Evolutionary conservation across 30 jellyfish, hydroid and myxozoan genomes (phyloP).

Genomic region (Turritopsis rubra): DNA sequence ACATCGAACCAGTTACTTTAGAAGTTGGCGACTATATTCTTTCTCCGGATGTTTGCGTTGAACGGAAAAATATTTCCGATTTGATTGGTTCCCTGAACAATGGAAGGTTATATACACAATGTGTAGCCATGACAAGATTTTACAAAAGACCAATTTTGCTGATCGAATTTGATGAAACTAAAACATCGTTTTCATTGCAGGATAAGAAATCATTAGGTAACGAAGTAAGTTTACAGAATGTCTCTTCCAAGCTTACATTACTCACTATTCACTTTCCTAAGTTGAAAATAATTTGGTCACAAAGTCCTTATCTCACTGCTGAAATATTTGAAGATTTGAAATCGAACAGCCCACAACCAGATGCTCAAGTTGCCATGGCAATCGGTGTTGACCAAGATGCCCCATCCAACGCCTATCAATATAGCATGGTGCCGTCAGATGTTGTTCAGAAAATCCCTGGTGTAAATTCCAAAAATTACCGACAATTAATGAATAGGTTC

Average conservation of each 20-base stretch:
- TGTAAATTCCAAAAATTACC: conserved; percentile 61
- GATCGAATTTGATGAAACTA: conserved; percentile 82
- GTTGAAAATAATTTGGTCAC: conserved; percentile 88
- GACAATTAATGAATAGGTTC: conserved; percentile 54
- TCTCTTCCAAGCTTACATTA: conserved; percentile 69
- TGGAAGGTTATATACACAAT: conserved; percentile 95
- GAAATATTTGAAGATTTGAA: conserved; percentile 86
- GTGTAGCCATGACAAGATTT: conserved; percentile 74
- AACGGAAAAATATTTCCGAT: conserved; percentile 91
- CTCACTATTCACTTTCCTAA: conserved; percentile 83
- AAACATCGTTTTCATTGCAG: conserved; percentile 70
- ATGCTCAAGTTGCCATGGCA: conserved; percentile 68
- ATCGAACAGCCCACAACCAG: conserved; percentile 74
- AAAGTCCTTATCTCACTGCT: conserved; percentile 89
- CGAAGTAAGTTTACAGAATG: conserved; percentile 70
- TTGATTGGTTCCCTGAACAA: conserved; percentile 88
- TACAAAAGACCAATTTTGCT: conserved; percentile 72
- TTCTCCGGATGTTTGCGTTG: conserved; percentile 96
- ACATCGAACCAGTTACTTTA: conserved; percentile 83
- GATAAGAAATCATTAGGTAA: conserved; percentile 57
- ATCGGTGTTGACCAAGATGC: conserved; percentile 54
- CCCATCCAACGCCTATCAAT: conserved; percentile 24
- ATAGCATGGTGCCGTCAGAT: conserved; percentile 70
- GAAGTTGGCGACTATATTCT: conserved; percentile 98
- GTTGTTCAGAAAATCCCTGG: conserved; percentile 78